phyloP scores from a whole-genome alignment of 2,888 invertebrate genomes.

The Orchesellides sinensis region DNA sequence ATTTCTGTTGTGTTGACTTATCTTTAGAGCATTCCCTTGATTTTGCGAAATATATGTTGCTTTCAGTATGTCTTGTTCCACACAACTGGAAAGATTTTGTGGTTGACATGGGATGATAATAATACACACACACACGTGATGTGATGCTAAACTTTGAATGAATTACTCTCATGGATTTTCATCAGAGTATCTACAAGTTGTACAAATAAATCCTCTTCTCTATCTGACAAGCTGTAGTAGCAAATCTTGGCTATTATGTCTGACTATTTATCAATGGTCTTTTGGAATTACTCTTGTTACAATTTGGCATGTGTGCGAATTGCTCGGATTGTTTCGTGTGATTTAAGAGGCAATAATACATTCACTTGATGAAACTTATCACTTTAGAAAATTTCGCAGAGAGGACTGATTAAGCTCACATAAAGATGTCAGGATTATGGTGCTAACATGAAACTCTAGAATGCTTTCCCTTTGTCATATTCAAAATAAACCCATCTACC shows the following conservation, averaged over 20 bases:
- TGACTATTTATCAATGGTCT: conserved; percentile 32
- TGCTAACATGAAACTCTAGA: neutral
- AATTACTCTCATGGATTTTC: no score
- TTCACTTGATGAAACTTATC: conserved; percentile 38
- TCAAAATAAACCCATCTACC: neutral
- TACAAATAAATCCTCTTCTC: conserved; percentile 45
- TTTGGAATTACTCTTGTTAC: conserved; percentile 31
- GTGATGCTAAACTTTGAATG: no score
- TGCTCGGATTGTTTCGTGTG: conserved; percentile 49
- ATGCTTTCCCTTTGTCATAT: neutral
- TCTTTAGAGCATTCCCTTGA: no score
- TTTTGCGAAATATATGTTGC: neutral
- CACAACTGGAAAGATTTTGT: neutral
- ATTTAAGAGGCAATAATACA: conserved; percentile 55
- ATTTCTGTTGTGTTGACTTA: no score
- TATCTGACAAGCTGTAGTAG: conserved; percentile 19
- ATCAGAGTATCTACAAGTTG: neutral
- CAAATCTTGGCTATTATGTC: conserved; percentile 35
- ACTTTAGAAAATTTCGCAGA: conserved; percentile 24
- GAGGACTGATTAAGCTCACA: conserved; percentile 6
- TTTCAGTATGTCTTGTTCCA: no score
- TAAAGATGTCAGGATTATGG: conserved; percentile 43
- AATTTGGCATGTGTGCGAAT: conserved; percentile 55
- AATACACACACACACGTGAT: no score
- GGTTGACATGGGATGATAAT: no score